Conservation (phyloP, 1,140 invertebrate genomes). For the Drosophila equinoxialis region DNA sequence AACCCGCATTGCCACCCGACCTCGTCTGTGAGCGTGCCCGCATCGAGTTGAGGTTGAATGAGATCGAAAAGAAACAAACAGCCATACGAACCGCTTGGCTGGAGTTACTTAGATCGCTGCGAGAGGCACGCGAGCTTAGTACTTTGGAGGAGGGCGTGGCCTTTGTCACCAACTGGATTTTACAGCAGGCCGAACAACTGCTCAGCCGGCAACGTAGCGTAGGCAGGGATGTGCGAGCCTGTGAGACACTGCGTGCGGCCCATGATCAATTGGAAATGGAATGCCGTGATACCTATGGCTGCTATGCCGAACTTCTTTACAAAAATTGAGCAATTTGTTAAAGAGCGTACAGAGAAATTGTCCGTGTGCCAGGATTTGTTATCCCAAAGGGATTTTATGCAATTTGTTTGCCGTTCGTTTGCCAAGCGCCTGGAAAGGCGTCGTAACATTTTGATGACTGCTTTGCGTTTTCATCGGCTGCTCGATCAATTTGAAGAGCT, state of each 20-base stretch:
- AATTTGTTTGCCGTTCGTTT: slow-evolving; percentile 91
- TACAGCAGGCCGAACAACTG: slow-evolving; percentile 89
- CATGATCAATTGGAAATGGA: slow-evolving; percentile 91
- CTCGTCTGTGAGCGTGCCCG: slow-evolving; percentile 85
- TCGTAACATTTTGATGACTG: slow-evolving; percentile 90
- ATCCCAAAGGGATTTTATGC: slow-evolving; percentile 90
- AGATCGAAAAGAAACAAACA: slow-evolving; percentile 86
- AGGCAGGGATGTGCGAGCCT: slow-evolving; percentile 88
- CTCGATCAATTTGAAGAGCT: slow-evolving; percentile 89
- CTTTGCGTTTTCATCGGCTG: slow-evolving; percentile 89
- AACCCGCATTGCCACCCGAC: slow-evolving; percentile 85
- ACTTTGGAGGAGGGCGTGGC: slow-evolving; percentile 86
- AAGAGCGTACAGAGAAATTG: slow-evolving; percentile 80
- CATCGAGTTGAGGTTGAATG: slow-evolving; percentile 85
- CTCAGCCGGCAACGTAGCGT: slow-evolving; percentile 88
- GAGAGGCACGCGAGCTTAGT: slow-evolving; percentile 86
- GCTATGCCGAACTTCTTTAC: slow-evolving; percentile 90
- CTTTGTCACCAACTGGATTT: slow-evolving; percentile 90
- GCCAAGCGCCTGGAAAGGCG: slow-evolving; percentile 89
- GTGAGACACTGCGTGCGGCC: slow-evolving; percentile 88
- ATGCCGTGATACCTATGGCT: slow-evolving; percentile 89
- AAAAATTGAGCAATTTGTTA: slow-evolving; percentile 86
- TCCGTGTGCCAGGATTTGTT: slow-evolving; percentile 84
- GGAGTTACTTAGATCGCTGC: slow-evolving; percentile 85
- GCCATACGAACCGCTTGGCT: slow-evolving; percentile 86